Percentiles rank a stretch among this genome's conserved stretches.
phyloP scores from a whole-genome alignment of 1,140 invertebrate genomes.

The Hylyphantes graminicola region DNA sequence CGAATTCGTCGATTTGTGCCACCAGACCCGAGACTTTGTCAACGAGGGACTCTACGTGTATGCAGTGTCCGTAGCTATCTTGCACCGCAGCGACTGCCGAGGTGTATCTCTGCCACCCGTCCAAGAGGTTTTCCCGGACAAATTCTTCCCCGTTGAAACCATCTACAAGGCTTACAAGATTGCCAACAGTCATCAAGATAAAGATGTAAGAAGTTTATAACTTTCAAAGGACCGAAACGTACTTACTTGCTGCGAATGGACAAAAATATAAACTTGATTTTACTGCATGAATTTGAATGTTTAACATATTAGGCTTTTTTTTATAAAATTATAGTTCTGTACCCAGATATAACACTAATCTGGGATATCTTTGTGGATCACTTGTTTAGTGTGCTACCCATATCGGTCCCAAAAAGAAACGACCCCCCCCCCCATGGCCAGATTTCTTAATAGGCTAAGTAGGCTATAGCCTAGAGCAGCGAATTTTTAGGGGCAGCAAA shows the following conservation, averaged over 20 bases:
- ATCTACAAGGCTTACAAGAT: conserved; percentile 42
- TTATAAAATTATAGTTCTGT: no score
- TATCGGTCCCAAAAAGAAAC: no score
- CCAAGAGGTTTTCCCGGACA: conserved; percentile 75
- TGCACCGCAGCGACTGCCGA: conserved; percentile 68
- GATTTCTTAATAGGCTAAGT: no score
- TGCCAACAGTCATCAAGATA: conserved; percentile 31
- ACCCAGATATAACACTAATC: no score
- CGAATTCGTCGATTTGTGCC: conserved; percentile 58
- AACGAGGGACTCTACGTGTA: conserved; percentile 54
- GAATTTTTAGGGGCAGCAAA: no score
- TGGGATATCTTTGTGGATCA: no score
- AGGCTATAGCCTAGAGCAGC: no score
- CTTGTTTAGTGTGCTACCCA: no score
- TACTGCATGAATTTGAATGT: no score
- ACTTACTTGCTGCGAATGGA: neutral
- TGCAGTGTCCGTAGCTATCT: conserved; percentile 52
- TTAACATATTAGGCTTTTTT: no score
- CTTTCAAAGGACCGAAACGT: neutral
- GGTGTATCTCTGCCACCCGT: conserved; percentile 74
- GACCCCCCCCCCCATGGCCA: no score
- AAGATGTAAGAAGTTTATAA: conserved; percentile 27
- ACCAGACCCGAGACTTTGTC: conserved; percentile 54
- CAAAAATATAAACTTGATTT: no score
- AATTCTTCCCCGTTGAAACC: conserved; percentile 64